Evolutionary conservation across 2,797 vertebrate species (phyloP), one percentile per base, ranked within the genome.

Genomic region (Aselliscus stoliczkanus): DNA sequence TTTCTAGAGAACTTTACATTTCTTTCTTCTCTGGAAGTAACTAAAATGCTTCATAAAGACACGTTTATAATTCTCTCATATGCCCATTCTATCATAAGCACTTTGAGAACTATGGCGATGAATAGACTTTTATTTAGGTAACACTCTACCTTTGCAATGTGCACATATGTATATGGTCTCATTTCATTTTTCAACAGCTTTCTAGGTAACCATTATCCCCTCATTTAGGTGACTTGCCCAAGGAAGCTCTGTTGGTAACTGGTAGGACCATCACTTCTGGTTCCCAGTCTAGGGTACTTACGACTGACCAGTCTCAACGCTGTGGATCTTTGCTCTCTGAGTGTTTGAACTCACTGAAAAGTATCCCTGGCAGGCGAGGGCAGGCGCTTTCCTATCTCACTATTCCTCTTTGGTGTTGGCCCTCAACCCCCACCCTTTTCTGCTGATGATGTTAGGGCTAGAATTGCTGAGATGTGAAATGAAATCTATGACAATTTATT

Each of bases 401-500:
- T 7, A 1, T 10, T 96, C 27, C 58, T 95, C 34, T 70, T 95
- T 13, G 29, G 0, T 9, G 4, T 69, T 79, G 58, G 6, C 29
- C 42, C 47, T 95, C 64, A 83, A 20, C 31, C 34, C 18, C 42
- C 4, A 80, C 20, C 29, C 42, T 96, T 67, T 79, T 92, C 86
- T 18, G 3, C 69, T 92, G 29, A 88, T 50, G 85, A 88, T 34
- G 79, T 94, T 92, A 85, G 18, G 89, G 88, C 93, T 75, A 82
- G 60, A 97, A 90, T 79, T 97, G 93, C 76, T 97, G 96, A 97
- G 56, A 90, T 94, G 73, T 90, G 92, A 88, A 97, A 88, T 95
- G 98, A 96, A 96, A 97, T 97, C 82, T 94, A 88, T 79, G 76
- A 94, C 77, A 67, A 75, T 97, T 97, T 96, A 93, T 88, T 95